Conservation (phyloP, 2,797 vertebrate species). For the Streptopelia turtur region DNA sequence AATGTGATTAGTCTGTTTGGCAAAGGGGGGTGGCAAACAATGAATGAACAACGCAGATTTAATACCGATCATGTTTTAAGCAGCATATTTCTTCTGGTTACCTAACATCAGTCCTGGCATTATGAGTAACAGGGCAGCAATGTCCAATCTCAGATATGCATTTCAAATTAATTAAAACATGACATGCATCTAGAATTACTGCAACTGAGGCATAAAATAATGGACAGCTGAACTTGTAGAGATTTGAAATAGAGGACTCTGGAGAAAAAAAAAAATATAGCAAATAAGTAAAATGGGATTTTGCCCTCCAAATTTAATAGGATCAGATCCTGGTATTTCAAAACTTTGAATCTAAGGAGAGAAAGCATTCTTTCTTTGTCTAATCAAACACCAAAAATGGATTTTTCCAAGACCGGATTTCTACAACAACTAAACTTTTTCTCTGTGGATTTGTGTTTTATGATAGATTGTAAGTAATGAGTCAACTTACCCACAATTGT, state of each 20-base stretch:
- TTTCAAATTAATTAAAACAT: conserved; percentile 1
- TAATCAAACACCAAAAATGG: background rate
- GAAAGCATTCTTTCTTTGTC: background rate
- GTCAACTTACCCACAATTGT: background rate
- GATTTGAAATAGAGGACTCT: background rate
- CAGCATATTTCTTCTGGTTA: conserved; percentile 29
- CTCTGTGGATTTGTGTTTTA: background rate
- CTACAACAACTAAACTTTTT: background rate
- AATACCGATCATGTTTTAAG: background rate
- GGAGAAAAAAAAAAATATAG: background rate
- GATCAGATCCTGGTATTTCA: background rate
- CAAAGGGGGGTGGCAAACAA: conserved; percentile 9
- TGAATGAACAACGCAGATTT: conserved; percentile 6
- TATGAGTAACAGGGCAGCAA: conserved; percentile 15
- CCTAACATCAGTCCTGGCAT: background rate
- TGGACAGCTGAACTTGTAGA: background rate
- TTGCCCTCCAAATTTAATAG: background rate
- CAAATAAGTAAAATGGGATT: background rate
- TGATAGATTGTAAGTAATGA: background rate
- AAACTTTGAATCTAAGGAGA: background rate
- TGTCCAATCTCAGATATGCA: background rate
- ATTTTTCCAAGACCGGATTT: background rate
- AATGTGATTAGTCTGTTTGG: conserved; percentile 47
- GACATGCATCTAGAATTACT: background rate
- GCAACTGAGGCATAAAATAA: background rate